Evolutionary conservation across 2,113 vertebrate species (phyloP), one percentile per base, ranked within the genome.

Genomic region (Sapayoa aenigma): DNA sequence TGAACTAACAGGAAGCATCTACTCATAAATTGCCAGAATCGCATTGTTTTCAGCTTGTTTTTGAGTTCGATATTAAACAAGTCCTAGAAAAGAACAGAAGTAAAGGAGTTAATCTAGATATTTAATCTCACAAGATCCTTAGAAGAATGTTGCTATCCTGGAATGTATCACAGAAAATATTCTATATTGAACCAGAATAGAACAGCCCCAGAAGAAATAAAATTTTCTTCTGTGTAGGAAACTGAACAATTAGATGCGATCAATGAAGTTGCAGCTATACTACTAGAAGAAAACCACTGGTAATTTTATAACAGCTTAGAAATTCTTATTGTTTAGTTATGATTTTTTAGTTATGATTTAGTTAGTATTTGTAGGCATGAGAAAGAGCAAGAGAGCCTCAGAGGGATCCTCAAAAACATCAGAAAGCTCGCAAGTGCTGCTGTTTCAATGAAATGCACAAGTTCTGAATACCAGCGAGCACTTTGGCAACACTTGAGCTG

Each of bases 181-280:
- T 84, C 66, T 82, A 33, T 91, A 89, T 95, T 95, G 93, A 96
- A 89, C 25, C 58, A 85, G 68, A 90, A 81, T 0, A 90, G 52
- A 90, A 87, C 17, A 86, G 63, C 77, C 77, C 46, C 81, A 87
- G 39, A 96, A 95, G 87, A 69, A 93, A 91, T 49, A 72, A 71
- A 82, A 47, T 21, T 90, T 72, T 78, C 73, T 74, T 96, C 66
- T 65, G 49, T 68, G 69, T 47, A 83, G 37, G 56, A 80, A 92
- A 84, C 1, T 3, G 65, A 84, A 30, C 92, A 95, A 96, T 82
- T 95, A 69, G 53, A 87, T 72, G 62, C 7, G 41, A 44, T 89
- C 65, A 91, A 82, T 46, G 58, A 92, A 91, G 52, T 27, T 75
- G 63, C 90, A 96, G 77, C 37, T 74, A 63, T 17, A 78, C 22